Conservation (phyloP, 1,140 invertebrate genomes). For the Musca domestica region DNA sequence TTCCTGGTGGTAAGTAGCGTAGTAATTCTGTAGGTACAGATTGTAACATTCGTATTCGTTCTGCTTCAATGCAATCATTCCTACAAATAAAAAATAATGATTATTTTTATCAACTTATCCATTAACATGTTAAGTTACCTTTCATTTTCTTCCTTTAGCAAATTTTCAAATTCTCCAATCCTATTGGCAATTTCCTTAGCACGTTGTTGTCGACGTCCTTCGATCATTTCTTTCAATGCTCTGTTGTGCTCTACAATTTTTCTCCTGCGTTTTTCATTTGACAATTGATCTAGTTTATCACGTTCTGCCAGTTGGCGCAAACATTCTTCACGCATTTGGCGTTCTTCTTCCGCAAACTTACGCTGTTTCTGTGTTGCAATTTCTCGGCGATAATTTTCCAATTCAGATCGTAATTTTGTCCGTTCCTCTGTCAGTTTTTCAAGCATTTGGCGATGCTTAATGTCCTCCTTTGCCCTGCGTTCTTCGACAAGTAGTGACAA, state of each 20-base stretch:
- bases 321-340: conserved; percentile 20
- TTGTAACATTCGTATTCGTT: conserved; percentile 27
- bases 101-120: too few species aligned
- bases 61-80: conserved; percentile 28
- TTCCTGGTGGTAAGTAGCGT: conserved; percentile 27
- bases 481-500: conserved; percentile 22
- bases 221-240: conserved; percentile 26
- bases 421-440: conserved; percentile 21
- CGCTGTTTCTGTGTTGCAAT: neutral
- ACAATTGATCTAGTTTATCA: conserved; percentile 28
- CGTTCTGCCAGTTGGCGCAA: conserved; percentile 26
- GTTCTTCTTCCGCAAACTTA: conserved; percentile 19
- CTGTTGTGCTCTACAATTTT: conserved; percentile 29
- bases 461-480: conserved; percentile 23
- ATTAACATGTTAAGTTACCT: conserved; percentile 2
- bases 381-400: conserved; percentile 22
- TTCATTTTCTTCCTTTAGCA: conserved; percentile 13
- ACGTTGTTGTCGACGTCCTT: conserved; percentile 13
- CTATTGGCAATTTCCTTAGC: conserved; percentile 11
- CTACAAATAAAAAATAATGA: conserved; percentile 23
- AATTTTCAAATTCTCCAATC: conserved; percentile 22
- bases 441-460: conserved; percentile 13
- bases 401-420: conserved; percentile 17
- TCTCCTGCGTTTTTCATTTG: conserved; percentile 26
- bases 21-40: conserved; percentile 25